Evolutionary conservation across 2,113 vertebrate species (phyloP), one percentile per base, ranked within the genome.

Genomic region (Ibidorhyncha struthersii): DNA sequence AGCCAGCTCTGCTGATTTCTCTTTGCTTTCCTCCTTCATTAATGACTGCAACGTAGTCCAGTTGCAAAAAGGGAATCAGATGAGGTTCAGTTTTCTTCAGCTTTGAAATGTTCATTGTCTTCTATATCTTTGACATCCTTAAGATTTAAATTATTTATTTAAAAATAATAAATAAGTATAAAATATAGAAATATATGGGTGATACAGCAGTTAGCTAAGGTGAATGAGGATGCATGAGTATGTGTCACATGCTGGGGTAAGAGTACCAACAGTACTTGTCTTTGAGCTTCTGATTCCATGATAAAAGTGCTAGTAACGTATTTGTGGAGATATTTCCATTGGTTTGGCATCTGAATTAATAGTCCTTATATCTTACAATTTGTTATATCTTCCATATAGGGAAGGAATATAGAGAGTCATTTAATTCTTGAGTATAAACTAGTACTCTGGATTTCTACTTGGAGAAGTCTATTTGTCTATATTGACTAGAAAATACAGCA

Each of bases 241-340:
- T 36, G 1, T 40, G 32, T 26, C 26, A 43, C 4, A 22, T 76
- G 6, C 12, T 41, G 34, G 3, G 2, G 1, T 27, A 41, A 3
- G 10, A 53, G 12, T 27, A 17, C 7, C 10, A 71, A 52, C 5
- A 41, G 18, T 27, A n/a, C 21, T 55, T 74, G 38, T 32, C 15
- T 76, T 69, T 41, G 23, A 63, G 10, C 10, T 72, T 76, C 52
- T 23, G 3, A 62, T 62, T 76, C 21, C 6, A 30, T 12, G 4
- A 47, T 12, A 43, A 77, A 80, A 66, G 9, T 50, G 4, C 1
- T 71, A 47, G 10, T n/a, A 56, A 41, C 3, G 3, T 67, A 32
- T 58, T 77, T 88, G 3, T 53, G 19, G n/a, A 62, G 6, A 25
- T 53, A 43, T 84, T 84, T 61, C 66, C 6, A 47, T 56, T 58